These are phyloP conservation scores for Lepidochrysops patricia DNA, from an alignment of 2,888 invertebrate species.

Conservation along the genomic window DNA sequence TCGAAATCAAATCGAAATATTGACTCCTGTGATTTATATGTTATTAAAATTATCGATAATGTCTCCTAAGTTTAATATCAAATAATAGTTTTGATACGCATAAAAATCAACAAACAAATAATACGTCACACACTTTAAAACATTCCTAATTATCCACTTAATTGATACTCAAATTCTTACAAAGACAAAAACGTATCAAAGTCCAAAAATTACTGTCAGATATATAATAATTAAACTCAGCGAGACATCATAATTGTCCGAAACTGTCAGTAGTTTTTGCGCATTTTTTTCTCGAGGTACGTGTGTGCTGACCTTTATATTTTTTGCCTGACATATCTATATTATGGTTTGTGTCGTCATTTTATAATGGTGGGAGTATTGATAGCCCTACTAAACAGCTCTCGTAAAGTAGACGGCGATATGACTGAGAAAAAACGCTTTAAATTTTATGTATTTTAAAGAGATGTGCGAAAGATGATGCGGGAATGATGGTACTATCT, in stretches of 20 bases:
- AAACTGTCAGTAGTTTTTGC: not conserved
- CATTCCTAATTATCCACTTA: too few relatives aligned
- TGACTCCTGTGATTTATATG: too few relatives aligned
- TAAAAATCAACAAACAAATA: too few relatives aligned
- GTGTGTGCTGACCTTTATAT: constrained; percentile 11
- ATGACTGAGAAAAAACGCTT: not conserved
- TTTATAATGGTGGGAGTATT: not conserved
- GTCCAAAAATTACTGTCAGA: not conserved
- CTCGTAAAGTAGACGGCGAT: not conserved
- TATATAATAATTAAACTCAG: not conserved
- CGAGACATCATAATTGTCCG: not conserved
- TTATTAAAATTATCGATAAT: too few relatives aligned
- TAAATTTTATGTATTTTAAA: not conserved
- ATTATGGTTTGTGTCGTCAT: not conserved
- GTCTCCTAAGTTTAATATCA: too few relatives aligned
- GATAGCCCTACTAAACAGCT: not conserved
- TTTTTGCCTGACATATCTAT: not conserved
- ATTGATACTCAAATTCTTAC: too few relatives aligned
- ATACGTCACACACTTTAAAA: too few relatives aligned
- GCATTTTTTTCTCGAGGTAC: not conserved
- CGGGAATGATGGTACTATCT: not conserved
- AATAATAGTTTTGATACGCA: too few relatives aligned
- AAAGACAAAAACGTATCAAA: too few relatives aligned
- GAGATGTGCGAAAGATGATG: not conserved
- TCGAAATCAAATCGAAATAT: too few relatives aligned